Evolutionary conservation across 2,797 vertebrate species (phyloP).

Genomic region (Myiotriccus ornatus): DNA sequence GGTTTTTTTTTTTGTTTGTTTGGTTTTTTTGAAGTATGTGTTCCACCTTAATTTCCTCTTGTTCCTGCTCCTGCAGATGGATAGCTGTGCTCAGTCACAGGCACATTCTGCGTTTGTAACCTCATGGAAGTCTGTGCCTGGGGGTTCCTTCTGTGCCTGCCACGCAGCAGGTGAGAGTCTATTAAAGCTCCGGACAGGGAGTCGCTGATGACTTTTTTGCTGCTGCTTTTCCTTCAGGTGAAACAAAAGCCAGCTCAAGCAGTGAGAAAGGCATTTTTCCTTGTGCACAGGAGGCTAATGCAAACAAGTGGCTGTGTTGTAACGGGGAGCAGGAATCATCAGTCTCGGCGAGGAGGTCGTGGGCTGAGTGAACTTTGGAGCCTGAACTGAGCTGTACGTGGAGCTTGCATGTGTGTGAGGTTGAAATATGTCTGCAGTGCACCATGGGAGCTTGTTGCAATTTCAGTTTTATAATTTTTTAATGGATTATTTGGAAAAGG

Average conservation of each 20-base stretch:
- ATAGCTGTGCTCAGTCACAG: accelerated
- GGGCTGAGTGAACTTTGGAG: background rate
- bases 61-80: background rate
- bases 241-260: background rate
- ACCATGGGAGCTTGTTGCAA: background rate
- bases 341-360: accelerated
- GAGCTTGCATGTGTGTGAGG: accelerated
- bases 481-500: background rate
- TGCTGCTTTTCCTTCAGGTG: background rate
- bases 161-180: background rate
- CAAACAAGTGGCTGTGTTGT: accelerated
- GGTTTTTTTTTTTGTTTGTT: background rate
- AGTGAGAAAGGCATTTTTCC: background rate
- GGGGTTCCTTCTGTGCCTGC: background rate
- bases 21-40: accelerated
- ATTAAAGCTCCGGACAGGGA: background rate
- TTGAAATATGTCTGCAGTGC: accelerated
- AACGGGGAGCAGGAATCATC: background rate
- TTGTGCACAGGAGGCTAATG: background rate
- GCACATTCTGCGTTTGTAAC: background rate
- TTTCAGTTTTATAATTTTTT: background rate
- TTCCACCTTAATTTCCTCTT: background rate
- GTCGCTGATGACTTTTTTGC: background rate
- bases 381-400: accelerated
- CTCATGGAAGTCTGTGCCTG: background rate